Base-by-base conservation (phyloP, 2,113 vertebrate species). In the Baryphthengus martii region DNA sequence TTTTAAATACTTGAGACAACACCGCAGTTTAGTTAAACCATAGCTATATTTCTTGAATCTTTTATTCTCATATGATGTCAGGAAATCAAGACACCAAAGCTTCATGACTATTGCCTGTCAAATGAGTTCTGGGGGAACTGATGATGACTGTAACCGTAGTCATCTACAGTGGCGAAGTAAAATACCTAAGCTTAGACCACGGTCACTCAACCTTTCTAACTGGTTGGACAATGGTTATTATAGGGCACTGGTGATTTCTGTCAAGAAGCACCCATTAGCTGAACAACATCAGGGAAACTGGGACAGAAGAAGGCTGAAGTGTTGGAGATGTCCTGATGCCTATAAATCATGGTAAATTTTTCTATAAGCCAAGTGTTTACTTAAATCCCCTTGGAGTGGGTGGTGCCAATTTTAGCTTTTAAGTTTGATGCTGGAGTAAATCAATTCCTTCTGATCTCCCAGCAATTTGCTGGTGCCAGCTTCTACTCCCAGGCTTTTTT, bases 51-150 rank as follows among this genome's bases (percentile, higher is more conserved):
- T 44, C 45, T 49, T 70, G 31, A 71, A 28, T n/a, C 40, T 61
- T 59, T 56, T 75, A 10, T 77, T 11, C 21, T 50, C 2, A 1
- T 29, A 18, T 6, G 6, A 26, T 40, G 66, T 15, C 37, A 84
- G 9, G 37, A 49, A 19, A 66, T 58, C 18, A 83, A 49, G 63
- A 49, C n/a, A 62, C 25, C 37, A 70, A 77, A 73, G 31, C 26
- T 77, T 80, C 3, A 1, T 81, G 61, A 58, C 37, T 70, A 1
- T 19, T 89, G 17, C 25, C 45, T 77, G 15, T 84, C 42, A 70
- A 13, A 33, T 0, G 0, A 72, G 23, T n/a, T n/a, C 19, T 70
- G 8, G 42, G 31, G 31, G 33, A 92, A 50, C 31, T 62, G 15
- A n/a, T 17, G 29, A 17, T 61, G 17, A 53, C 25, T 47, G 13